Conservation (phyloP, 1,140 invertebrate species). For the Eumeta japonica region DNA sequence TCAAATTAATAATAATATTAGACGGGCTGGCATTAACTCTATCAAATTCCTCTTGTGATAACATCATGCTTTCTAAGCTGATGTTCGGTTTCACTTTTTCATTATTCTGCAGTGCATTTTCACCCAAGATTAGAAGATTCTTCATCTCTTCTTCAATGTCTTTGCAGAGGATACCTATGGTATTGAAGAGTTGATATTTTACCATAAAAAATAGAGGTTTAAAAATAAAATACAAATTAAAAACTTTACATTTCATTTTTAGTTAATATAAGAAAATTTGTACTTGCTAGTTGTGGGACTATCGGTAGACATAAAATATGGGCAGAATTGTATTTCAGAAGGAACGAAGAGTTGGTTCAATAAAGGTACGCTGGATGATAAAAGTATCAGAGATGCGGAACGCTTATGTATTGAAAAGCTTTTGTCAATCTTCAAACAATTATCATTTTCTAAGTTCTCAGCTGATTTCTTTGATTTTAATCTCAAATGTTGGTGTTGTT, state of each 20-base stretch:
- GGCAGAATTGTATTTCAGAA: no score
- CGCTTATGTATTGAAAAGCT: no score
- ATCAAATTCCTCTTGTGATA: conserved; percentile 9
- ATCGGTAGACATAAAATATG: no score
- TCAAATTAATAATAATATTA: conserved; percentile 24
- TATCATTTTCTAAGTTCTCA: no score
- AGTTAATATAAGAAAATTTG: not conserved
- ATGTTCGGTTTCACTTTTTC: not conserved
- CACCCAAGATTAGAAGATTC: conserved; percentile 18
- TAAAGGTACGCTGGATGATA: no score
- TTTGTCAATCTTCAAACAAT: no score
- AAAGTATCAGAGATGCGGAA: no score
- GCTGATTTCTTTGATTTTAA: no score
- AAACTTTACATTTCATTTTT: not conserved
- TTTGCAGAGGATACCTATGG: conserved; percentile 35
- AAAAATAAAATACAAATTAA: not conserved
- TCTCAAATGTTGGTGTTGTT: no score
- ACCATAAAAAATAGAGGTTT: not conserved
- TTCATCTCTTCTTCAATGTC: conserved; percentile 34
- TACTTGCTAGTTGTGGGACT: no score
- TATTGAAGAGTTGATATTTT: not conserved
- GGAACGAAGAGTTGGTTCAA: no score
- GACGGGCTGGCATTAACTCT: conserved; percentile 22
- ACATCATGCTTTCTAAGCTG: conserved; percentile 5
- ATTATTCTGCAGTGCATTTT: no score